Conservation (phyloP, 2,797 vertebrate species). For the Phoebastria nigripes region DNA sequence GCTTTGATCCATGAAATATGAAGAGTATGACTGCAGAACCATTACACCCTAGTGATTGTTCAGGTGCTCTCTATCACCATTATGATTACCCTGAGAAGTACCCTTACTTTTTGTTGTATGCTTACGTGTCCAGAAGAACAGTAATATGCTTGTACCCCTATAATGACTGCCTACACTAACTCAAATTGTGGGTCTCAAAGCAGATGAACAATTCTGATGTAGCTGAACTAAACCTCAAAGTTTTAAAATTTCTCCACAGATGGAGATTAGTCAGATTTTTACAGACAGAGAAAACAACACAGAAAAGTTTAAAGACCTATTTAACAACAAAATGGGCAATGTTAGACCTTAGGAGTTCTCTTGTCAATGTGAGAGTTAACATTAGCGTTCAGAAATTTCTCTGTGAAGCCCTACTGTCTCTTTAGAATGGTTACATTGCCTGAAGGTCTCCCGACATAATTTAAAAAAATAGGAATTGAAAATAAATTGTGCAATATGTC, state of each 20-base stretch:
- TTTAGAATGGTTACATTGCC: background rate
- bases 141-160: accelerated
- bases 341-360: background rate
- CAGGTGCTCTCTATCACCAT: background rate
- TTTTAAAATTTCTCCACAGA: background rate
- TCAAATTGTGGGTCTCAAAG: background rate
- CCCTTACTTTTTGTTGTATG: background rate
- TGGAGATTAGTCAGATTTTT: background rate
- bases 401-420: background rate
- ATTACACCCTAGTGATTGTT: background rate
- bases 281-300: background rate
- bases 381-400: background rate
- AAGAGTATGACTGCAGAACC: background rate
- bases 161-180: background rate
- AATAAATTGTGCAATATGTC: background rate
- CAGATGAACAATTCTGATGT: background rate
- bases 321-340: background rate
- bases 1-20: background rate
- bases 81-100: background rate
- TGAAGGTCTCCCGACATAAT: background rate
- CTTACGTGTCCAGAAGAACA: background rate
- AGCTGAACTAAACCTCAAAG: background rate
- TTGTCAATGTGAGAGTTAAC: background rate
- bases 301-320: background rate
- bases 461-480: background rate